A percentile compares a stretch with the other conserved stretches of the same genome.
These are phyloP conservation scores for Luehdorfia chinensis DNA, from an alignment of 1,140 invertebrate species.

Conservation along the genomic window DNA sequence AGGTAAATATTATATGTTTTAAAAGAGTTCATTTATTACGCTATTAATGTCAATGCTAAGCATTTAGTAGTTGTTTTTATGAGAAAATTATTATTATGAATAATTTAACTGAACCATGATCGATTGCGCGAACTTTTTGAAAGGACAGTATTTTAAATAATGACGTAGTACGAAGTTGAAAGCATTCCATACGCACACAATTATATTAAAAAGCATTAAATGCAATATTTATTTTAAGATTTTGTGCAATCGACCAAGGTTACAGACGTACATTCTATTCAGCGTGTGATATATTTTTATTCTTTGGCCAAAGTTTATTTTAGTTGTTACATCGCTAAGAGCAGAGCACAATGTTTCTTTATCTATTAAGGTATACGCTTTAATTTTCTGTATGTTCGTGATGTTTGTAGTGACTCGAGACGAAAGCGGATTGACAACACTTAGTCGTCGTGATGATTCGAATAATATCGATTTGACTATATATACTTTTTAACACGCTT, in stretches of 20 bases:
- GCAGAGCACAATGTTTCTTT: constrained; percentile 30
- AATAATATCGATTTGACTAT: too few relatives aligned
- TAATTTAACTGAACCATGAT: background rate
- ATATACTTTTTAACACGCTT: too few relatives aligned
- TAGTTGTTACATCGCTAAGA: constrained; percentile 50
- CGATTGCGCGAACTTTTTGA: background rate
- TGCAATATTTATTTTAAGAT: constrained; percentile 1
- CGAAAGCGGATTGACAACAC: too few relatives aligned
- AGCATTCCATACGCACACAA: constrained; percentile 5
- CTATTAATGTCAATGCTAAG: constrained; percentile 26
- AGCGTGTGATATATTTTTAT: constrained; percentile 47
- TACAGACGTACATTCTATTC: background rate
- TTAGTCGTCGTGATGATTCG: too few relatives aligned
- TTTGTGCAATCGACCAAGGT: background rate
- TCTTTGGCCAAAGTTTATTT: constrained; percentile 67
- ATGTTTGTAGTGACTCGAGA: constrained; percentile 7
- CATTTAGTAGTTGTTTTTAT: constrained; percentile 23
- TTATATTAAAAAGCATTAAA: constrained; percentile 3
- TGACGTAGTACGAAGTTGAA: background rate
- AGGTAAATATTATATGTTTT: constrained; percentile 18
- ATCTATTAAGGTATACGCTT: constrained; percentile 1
- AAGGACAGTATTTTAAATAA: background rate
- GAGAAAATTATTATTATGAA: constrained; percentile 17
- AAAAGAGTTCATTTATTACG: constrained; percentile 1
- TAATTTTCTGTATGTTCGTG: constrained; percentile 12